Base-by-base conservation (phyloP, 2,888 invertebrate species). In the Pyrgus malvae region DNA sequence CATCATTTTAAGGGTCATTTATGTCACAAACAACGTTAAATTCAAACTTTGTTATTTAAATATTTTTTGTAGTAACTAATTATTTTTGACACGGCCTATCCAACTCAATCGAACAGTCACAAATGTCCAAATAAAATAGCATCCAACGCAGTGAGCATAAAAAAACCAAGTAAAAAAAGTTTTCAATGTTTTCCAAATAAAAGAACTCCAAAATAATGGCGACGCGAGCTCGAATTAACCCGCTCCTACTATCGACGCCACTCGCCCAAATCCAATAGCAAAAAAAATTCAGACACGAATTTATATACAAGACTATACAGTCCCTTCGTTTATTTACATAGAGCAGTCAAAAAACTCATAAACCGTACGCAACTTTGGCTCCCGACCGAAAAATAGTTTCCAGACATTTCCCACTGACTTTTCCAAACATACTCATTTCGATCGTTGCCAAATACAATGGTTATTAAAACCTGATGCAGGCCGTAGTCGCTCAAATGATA, bases 401-500 rank as follows among this genome's bases (percentile, higher is more conserved):
- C 82, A 80, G 83, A 82, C 80, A 75, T 76, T 76, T 76, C 72
- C 72, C 70, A 65, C 65, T 64, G 67, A 69, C 72, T 76, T 74
- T 72, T 70, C 72, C 74, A 78, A 80, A 80, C 76, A 63, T 60
- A 78, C 87, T 88, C 86, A 89, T 89, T 90, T 86, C 86, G 83
- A 90, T 89, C 83, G 85, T 71, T 80, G 75, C 86, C 81, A 89
- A 89, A 89, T 89, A 90, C 89, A 89, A 90, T 89, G 89, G 88
- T 88, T 90, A 90, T 89, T 90, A 89, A 87, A 88, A 86, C 80
- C 74, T 74, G 83, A 76, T 79, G 78, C 74, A 69, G 64, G 69
- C 67, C 53, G 56, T 60, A 62, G 66, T 63, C 63, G 68, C 74
- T 77, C 74, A 76, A 78, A 78, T 79, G 77, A 78, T 83, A 75